Conservation (phyloP, 92 coral and sea anemone species). For the Plumapathes pennacea region DNA sequence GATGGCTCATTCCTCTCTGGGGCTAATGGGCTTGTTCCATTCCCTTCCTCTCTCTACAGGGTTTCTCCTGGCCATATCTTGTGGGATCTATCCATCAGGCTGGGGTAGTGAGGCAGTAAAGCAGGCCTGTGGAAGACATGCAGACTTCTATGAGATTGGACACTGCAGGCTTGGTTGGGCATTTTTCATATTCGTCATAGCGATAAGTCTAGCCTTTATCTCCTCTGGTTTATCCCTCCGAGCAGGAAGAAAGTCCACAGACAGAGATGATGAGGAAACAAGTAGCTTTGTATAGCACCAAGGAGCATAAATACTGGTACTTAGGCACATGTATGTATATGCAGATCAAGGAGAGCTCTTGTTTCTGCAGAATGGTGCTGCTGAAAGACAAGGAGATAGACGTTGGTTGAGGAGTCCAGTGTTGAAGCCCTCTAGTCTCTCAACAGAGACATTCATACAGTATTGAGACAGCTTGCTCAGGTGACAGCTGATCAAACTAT, state of each 20-base stretch:
- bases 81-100: slow-evolving; percentile 88
- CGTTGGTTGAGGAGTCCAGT: too few species aligned
- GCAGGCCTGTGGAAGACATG: slow-evolving; percentile 77
- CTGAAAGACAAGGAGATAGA: too few species aligned
- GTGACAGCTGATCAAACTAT: too few species aligned
- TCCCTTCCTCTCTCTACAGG: slow-evolving; percentile 30
- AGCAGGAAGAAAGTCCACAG: slow-evolving; percentile 50
- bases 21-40: neutral
- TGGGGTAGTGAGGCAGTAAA: slow-evolving; percentile 83
- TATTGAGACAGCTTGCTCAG: too few species aligned
- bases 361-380: too few species aligned
- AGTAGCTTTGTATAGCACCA: too few species aligned
- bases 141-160: slow-evolving; percentile 67
- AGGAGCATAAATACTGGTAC: too few species aligned
- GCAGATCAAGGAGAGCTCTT: too few species aligned
- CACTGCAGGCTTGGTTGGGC: slow-evolving; percentile 81
- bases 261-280: too few species aligned
- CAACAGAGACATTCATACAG: too few species aligned
- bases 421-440: too few species aligned
- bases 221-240: slow-evolving; percentile 66
- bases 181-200: slow-evolving; percentile 56
- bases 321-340: too few species aligned
- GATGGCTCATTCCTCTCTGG: neutral
- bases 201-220: slow-evolving; percentile 58
- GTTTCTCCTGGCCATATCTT: slow-evolving; percentile 66